Evolutionary conservation across 2,797 vertebrate species (phyloP).

Genomic region (Botia kubotai): DNA sequence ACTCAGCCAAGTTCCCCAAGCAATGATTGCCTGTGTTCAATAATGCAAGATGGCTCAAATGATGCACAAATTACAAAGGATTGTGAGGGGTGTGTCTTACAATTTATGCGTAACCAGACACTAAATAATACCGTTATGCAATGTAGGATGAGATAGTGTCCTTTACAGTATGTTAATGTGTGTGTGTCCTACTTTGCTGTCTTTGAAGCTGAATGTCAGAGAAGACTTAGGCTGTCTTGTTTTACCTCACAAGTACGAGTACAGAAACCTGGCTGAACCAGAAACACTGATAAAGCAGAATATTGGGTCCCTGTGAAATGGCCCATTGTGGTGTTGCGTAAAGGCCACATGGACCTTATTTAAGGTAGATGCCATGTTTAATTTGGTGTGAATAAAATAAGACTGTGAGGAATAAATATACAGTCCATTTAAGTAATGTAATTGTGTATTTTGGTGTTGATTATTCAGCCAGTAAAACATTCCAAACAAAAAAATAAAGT

Average conservation of each 20-base stretch:
- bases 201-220: background rate
- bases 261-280: background rate
- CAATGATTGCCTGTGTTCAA: background rate
- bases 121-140: slow-evolving; percentile 34
- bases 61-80: slow-evolving; percentile 47
- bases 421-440: too few relatives aligned
- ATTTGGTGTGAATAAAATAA: too few relatives aligned
- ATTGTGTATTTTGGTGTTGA: too few relatives aligned
- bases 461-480: too few relatives aligned
- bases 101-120: slow-evolving; percentile 8
- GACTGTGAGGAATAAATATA: too few relatives aligned
- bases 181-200: background rate
- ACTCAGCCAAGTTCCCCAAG: background rate
- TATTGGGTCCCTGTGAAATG: too few relatives aligned
- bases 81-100: slow-evolving; percentile 31
- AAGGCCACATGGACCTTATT: too few relatives aligned
- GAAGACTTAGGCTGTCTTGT: background rate
- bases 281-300: too few relatives aligned
- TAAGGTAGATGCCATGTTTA: too few relatives aligned
- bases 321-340: too few relatives aligned
- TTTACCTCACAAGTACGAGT: background rate
- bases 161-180: background rate
- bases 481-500: too few relatives aligned
- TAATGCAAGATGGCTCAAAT: background rate
- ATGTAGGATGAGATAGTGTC: slow-evolving; percentile 15